A percentile compares a stretch with the other conserved stretches of the same genome.
These are phyloP conservation scores for Cyprinodon tularosa DNA, from an alignment of 2,113 vertebrate genomes.

Conservation along the genomic window DNA sequence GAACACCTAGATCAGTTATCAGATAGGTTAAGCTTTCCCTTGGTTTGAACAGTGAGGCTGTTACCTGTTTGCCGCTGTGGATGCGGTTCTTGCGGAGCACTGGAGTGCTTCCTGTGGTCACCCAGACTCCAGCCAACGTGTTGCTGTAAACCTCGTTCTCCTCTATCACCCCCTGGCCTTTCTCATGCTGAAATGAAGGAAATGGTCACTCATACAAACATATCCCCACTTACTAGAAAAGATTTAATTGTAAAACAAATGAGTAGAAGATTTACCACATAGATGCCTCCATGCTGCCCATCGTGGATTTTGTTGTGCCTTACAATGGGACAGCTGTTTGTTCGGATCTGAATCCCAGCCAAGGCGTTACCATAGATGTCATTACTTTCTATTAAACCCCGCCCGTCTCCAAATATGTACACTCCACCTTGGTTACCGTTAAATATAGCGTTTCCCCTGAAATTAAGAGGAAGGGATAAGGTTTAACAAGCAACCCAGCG, in stretches of 20 bases:
- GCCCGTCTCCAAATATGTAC: constrained; percentile 98
- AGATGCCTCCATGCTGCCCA: constrained; percentile 98
- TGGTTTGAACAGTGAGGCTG: not conserved
- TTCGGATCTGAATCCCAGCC: constrained; percentile 98
- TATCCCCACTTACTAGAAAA: not conserved
- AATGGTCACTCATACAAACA: not conserved
- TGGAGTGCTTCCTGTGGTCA: constrained; percentile 98
- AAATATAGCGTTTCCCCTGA: constrained; percentile 98
- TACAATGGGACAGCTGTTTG: constrained; percentile 99
- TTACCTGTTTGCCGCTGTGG: constrained; percentile 98
- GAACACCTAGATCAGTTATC: no score
- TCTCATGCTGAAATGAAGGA: constrained; percentile 88
- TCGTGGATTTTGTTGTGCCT: constrained; percentile 99
- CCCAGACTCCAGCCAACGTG: constrained; percentile 98
- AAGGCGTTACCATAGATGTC: constrained; percentile 99
- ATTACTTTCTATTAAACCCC: constrained; percentile 99
- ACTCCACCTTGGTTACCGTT: constrained; percentile 99
- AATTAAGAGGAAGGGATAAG: not conserved
- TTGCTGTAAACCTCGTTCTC: constrained; percentile 99
- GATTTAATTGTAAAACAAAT: not conserved
- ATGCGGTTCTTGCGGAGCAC: constrained; percentile 97
- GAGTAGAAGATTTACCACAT: constrained; percentile 84
- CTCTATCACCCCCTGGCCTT: constrained; percentile 98
- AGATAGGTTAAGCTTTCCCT: no score
- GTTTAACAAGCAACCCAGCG: not conserved